A percentile compares a stretch with the other conserved stretches of the same genome.
Conservation (phyloP, 2,797 vertebrate species). For the Capromys pilorides region DNA sequence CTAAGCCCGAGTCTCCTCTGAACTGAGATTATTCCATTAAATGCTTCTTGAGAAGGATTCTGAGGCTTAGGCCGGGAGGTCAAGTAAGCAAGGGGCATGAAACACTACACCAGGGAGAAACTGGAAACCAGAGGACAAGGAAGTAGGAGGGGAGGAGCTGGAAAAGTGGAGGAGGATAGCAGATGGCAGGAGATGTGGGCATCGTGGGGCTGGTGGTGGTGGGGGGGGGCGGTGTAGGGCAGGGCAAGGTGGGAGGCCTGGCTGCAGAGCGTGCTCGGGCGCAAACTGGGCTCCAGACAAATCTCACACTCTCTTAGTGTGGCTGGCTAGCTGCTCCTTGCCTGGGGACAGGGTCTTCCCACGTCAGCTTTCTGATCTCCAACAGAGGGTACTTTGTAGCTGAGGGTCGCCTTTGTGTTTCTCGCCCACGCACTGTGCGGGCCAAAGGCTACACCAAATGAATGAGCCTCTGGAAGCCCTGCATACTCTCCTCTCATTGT, state of each 20-base stretch:
- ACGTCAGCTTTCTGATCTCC: not conserved
- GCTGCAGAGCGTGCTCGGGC: not conserved
- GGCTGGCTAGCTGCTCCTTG: not conserved
- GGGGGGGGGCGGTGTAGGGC: too few species aligned
- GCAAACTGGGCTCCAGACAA: not conserved
- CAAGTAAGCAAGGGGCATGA: not conserved
- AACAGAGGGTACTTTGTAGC: not conserved
- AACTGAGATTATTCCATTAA: not conserved
- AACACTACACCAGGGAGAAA: not conserved
- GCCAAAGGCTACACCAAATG: not conserved
- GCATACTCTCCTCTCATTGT: not conserved
- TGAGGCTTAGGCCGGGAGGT: not conserved
- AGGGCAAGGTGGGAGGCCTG: not conserved
- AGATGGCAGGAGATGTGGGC: not conserved
- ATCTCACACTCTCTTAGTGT: not conserved
- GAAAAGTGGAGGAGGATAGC: not conserved
- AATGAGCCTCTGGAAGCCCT: not conserved
- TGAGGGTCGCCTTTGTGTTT: not conserved
- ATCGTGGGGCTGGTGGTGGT: not conserved
- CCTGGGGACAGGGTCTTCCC: not conserved
- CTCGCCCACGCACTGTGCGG: not conserved
- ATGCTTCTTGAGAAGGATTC: not conserved
- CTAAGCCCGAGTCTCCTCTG: not conserved
- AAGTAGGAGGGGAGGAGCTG: not conserved
- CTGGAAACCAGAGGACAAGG: not conserved